Evolutionary conservation across 2,797 vertebrate species (phyloP), one percentile per base, ranked within the genome.

Genomic region (Poeciliopsis gracilis): DNA sequence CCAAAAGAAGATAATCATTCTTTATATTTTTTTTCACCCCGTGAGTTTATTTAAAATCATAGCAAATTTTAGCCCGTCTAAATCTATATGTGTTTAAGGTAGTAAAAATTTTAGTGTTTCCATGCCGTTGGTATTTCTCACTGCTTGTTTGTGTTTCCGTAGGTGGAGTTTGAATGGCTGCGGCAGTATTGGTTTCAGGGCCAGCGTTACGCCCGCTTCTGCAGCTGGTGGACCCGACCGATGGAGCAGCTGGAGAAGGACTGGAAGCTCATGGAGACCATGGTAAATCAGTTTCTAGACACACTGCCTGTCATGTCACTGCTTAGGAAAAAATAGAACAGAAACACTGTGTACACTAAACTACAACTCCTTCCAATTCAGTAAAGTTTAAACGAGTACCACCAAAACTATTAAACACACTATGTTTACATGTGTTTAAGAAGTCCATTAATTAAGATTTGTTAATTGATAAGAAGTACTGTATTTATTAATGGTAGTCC

Each of bases 111-210:
- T 66, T 4, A 66, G 41, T 45, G 67, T 70, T 70, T 45, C 11
- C 4, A 41, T 20, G 61, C 33, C 0, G 4, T 69, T n/a, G 43
- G 7, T 30, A 8, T 71, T 46, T 28, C 33, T 10, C 51, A 36
- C 20, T 23, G 33, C 30, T 18, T 5, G 78, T 75, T 53, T 84
- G 5, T 78, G 23, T 89, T 75, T 57, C 16, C 82, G 28, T 93
- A 99, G 97, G 97, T 99, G 71, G 97, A 98, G 92, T 99, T 99
- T 81, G 97, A 99, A 87, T 99, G 98, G 98, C 95, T 99, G 83
- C 94, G 98, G 66, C 98, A 99, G 92, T 99, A 97, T 90, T 99
- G 98, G 98, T 99, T 99, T 94, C 98, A 99, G 95, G 97, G 97
- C 82, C 96, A 93, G 85, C 96, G 98, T 20, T 98, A 97, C 80